These are phyloP conservation scores for Heliothis peltigera DNA, from an alignment of 2,888 invertebrate species.

Conservation along the genomic window DNA sequence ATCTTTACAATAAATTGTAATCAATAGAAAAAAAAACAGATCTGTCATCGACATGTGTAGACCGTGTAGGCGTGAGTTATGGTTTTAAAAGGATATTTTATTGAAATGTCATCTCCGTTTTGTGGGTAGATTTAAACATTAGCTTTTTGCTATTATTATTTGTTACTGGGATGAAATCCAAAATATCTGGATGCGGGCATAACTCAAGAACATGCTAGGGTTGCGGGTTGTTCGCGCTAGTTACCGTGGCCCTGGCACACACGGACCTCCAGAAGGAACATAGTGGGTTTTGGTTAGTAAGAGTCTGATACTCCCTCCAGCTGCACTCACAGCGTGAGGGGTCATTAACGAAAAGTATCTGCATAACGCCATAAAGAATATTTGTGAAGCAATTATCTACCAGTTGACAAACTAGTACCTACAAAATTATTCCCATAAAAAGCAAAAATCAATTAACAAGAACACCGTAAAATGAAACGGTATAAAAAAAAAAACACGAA, in stretches of 20 bases:
- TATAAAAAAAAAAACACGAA: constrained; percentile 44
- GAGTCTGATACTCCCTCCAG: too few species aligned
- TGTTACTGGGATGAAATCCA: too few species aligned
- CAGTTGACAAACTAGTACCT: constrained; percentile 20
- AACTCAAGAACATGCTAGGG: too few species aligned
- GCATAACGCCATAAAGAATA: neutral
- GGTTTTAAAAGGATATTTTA: constrained; percentile 18
- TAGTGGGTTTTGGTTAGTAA: too few species aligned
- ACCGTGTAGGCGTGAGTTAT: constrained; percentile 37
- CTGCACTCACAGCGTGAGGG: too few species aligned
- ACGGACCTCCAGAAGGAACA: too few species aligned
- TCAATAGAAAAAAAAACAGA: neutral
- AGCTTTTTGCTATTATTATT: too few species aligned
- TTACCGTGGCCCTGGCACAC: too few species aligned
- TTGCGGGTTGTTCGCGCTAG: too few species aligned
- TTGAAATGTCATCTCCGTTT: constrained; percentile 23
- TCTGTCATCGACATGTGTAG: constrained; percentile 28
- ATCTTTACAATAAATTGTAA: neutral
- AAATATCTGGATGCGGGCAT: too few species aligned
- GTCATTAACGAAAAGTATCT: neutral
- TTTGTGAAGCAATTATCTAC: constrained; percentile 6
- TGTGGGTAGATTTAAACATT: constrained; percentile 4
- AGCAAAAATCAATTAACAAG: constrained; percentile 40
- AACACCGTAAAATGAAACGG: constrained; percentile 47
- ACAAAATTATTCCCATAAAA: constrained; percentile 19